These are phyloP conservation scores for Magallana ariakensis DNA, from an alignment of 1,140 invertebrate species.

Conservation along the genomic window DNA sequence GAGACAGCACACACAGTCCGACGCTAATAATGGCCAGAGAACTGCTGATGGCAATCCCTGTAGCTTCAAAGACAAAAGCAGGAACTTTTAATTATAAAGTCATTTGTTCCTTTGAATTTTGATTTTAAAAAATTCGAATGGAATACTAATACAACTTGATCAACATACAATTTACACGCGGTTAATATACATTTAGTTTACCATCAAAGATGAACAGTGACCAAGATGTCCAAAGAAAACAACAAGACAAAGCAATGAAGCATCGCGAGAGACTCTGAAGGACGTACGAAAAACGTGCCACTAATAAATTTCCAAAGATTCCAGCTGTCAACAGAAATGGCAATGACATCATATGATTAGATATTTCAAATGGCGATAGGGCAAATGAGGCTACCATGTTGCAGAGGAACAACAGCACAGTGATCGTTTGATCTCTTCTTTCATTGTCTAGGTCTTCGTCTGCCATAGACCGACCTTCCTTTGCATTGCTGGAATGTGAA, in stretches of 20 bases:
- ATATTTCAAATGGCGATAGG: conserved; percentile 63
- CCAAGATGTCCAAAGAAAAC: conserved; percentile 66
- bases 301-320: conserved; percentile 61
- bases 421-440: conserved; percentile 51
- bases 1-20: not conserved
- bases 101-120: too few species aligned
- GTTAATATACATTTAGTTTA: conserved; percentile 45
- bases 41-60: not conserved
- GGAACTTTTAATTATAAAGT: not conserved
- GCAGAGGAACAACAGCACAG: conserved; percentile 58
- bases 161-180: too few species aligned
- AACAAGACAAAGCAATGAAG: conserved; percentile 57
- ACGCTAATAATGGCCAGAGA: not conserved
- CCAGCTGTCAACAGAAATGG: conserved; percentile 67
- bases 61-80: not conserved
- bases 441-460: not conserved
- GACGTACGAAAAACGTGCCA: conserved; percentile 66
- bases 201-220: conserved; percentile 57
- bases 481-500: not conserved
- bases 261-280: conserved; percentile 63
- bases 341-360: conserved; percentile 53
- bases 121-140: too few species aligned
- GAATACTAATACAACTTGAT: too few species aligned
- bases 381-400: conserved; percentile 62
- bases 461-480: not conserved